Conservation (phyloP, 2,797 vertebrate genomes). For the Coluber constrictor region DNA sequence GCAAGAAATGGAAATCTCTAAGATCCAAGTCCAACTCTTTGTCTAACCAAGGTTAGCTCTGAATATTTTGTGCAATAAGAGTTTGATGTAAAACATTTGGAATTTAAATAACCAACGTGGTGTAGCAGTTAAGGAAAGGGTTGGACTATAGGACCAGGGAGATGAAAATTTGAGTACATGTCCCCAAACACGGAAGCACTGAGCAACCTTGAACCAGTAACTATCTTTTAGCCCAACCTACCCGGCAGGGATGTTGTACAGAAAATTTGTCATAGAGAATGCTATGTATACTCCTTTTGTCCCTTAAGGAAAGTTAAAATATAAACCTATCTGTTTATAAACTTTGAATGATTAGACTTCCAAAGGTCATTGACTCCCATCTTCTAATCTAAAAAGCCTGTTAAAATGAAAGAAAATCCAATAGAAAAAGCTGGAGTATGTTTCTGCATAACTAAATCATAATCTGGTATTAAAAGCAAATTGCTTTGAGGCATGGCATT, state of each 20-base stretch:
- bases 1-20: background rate
- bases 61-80: background rate
- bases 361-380: background rate
- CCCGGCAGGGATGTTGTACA: background rate
- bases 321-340: background rate
- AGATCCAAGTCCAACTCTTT: background rate
- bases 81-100: background rate
- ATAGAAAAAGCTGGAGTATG: background rate
- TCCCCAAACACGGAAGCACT: background rate
- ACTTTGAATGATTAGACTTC: background rate
- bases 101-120: background rate
- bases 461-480: background rate
- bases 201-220: background rate
- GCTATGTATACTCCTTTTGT: background rate
- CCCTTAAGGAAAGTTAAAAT: background rate
- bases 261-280: background rate
- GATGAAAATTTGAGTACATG: background rate
- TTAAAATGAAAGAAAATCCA: background rate
- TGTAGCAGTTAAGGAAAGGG: background rate
- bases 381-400: background rate
- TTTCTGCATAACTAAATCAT: background rate
- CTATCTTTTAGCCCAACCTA: background rate
- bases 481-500: background rate
- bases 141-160: background rate
- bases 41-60: background rate